A percentile compares a stretch with the other conserved stretches of the same genome.
Evolutionary conservation across 2,113 vertebrate species (phyloP).

Genomic region (Tupaia tana): DNA sequence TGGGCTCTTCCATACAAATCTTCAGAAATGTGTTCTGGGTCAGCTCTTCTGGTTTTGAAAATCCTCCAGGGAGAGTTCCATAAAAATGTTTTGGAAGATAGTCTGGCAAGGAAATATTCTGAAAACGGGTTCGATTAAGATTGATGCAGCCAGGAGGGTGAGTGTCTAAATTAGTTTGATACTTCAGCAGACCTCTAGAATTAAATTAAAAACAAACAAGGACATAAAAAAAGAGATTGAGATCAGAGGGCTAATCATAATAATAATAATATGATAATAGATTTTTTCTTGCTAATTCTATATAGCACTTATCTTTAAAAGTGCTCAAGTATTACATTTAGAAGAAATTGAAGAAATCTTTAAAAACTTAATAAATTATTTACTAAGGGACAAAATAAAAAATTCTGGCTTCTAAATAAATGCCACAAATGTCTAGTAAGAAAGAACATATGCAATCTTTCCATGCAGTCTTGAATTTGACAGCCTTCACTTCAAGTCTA

Average conservation of each 20-base stretch:
- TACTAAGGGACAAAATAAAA: not conserved
- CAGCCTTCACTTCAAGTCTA: not conserved
- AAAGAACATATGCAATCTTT: not conserved
- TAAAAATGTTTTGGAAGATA: conserved; percentile 73
- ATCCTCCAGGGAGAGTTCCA: conserved; percentile 68
- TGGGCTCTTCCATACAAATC: conserved; percentile 92
- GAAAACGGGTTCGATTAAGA: conserved; percentile 87
- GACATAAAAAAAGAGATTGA: not conserved
- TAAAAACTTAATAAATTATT: not conserved
- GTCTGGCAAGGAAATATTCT: conserved; percentile 67
- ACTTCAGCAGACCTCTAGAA: conserved; percentile 95
- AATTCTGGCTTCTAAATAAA: not conserved
- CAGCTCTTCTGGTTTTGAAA: conserved; percentile 78
- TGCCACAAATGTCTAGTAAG: not conserved
- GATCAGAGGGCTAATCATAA: not conserved
- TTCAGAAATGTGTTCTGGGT: conserved; percentile 80
- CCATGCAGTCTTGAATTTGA: not conserved
- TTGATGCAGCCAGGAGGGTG: conserved; percentile 95
- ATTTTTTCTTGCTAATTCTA: not conserved
- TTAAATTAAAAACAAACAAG: conserved; percentile 62
- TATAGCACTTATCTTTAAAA: not conserved
- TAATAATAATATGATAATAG: too few species aligned
- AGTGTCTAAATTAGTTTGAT: conserved; percentile 93
- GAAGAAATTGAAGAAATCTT: conserved; percentile 10
- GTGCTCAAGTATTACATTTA: not conserved